Percentiles rank a stretch among this genome's conserved stretches.
Conservation (phyloP, 2,888 invertebrate genomes). For the Protonemura montana region DNA sequence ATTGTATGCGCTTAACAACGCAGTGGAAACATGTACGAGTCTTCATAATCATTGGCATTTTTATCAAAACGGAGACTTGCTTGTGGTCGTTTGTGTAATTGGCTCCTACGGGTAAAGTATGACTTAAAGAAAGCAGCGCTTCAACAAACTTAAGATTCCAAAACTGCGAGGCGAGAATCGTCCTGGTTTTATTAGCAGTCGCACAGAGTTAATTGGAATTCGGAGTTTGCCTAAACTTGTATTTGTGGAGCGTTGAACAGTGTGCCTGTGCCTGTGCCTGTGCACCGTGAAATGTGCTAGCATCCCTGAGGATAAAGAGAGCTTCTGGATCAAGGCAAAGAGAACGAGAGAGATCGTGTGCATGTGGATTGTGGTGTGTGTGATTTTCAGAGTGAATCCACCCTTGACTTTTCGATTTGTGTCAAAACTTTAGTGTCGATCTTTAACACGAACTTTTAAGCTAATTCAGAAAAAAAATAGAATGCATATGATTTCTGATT, state of each 20-base stretch:
- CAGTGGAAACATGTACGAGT: neutral
- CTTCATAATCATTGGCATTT: neutral
- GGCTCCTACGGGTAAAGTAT: neutral
- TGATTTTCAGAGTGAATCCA: neutral
- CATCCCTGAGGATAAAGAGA: slow-evolving; percentile 2
- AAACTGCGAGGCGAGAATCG: slow-evolving; percentile 12
- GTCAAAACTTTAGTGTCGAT: neutral
- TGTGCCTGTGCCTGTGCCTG: neutral
- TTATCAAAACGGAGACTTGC: neutral
- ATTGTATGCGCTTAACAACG: neutral
- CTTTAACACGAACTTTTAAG: neutral
- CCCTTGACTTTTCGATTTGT: neutral
- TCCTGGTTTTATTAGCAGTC: slow-evolving; percentile 12
- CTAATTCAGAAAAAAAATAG: neutral
- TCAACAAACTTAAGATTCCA: slow-evolving; percentile 5
- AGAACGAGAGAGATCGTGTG: neutral
- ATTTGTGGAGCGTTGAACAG: neutral
- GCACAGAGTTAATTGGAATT: slow-evolving; percentile 12
- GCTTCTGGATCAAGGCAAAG: neutral
- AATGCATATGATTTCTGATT: slow-evolving; percentile 12
- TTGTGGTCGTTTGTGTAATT: neutral
- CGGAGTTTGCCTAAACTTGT: neutral
- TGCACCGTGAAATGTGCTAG: neutral
- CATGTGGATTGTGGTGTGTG: neutral
- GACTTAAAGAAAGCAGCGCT: neutral